Evolutionary conservation across 2,888 invertebrate species (phyloP), one percentile per base, ranked within the genome.

Genomic region (Philonicus albiceps): DNA sequence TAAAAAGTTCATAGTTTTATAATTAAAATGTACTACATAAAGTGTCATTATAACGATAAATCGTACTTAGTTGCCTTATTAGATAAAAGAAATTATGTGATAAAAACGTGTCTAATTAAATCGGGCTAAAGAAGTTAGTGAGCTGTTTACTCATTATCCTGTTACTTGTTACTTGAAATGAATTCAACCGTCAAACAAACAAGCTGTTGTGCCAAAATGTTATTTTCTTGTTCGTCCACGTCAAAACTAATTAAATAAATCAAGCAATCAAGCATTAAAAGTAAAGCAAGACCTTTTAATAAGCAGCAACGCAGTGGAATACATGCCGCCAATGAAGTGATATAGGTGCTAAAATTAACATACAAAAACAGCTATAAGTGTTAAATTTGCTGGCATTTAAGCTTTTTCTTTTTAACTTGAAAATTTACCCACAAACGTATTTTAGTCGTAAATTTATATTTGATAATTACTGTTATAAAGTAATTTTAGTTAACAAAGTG

Each of bases 41-140:
- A 80, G 37, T 53, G 49, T 80, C 53, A 53, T 53, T 37, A 34
- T 80, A 80, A 16, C 49, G 80, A n/a, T 80, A 49, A 49, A 49
- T 22, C 81, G 81, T 81, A 81, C 81, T 81, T 81, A 81, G 81
- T 81, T 81, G 81, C 81, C 81, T 81, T 81, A 81, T 34, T 81
- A 81, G 81, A 81, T 13, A 19, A 81, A 19, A 81, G 34, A 53
- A 81, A 55, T 43, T 81, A 81, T 81, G 81, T 81, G 81, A 81
- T 81, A 81, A 31, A 53, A 76, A 81, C 19, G 53, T 49, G 27
- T 80, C 80, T 49, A 80, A 80, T 31, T 19, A 74, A 74, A 74
- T 74, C 31, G 74, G 74, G 64, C 64, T 64, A 64, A 64, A 64
- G 64, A 64, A 11, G 64, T 64, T 64, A 64, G 64, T 64, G 27